phyloP scores from a whole-genome alignment of 1,140 invertebrate species.

The Caerostris darwini region DNA sequence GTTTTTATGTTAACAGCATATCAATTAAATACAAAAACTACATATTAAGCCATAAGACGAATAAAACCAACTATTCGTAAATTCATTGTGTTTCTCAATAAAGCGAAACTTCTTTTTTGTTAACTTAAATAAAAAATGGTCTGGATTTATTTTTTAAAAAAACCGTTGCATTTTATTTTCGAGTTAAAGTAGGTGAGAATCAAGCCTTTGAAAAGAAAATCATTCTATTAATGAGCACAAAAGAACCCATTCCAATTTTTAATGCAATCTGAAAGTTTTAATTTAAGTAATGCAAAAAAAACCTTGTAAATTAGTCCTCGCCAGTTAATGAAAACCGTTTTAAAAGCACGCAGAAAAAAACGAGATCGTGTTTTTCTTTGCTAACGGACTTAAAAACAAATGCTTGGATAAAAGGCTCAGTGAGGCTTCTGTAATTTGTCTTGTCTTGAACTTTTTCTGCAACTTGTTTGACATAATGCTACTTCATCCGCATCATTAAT shows the following conservation, averaged over 20 bases:
- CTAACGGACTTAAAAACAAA: constrained; percentile 1
- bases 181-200: background rate
- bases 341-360: background rate
- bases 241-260: background rate
- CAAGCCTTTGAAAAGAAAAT: background rate
- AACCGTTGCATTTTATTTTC: background rate
- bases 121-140: background rate
- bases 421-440: constrained; percentile 36
- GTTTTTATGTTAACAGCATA: too few relatives aligned
- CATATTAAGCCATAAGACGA: background rate
- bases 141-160: background rate
- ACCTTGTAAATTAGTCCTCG: constrained; percentile 19
- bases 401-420: constrained; percentile 18
- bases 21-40: too few relatives aligned
- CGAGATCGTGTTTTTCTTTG: background rate
- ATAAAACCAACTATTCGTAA: background rate
- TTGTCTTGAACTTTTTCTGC: constrained; percentile 33
- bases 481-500: constrained; percentile 53
- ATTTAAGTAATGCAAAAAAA: constrained; percentile 13
- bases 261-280: background rate
- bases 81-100: background rate
- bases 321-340: background rate
- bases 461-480: constrained; percentile 48
- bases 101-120: background rate
- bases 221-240: background rate